phyloP scores from a whole-genome alignment of 2,113 vertebrate genomes.

The Psammodynastes pulverulentus region DNA sequence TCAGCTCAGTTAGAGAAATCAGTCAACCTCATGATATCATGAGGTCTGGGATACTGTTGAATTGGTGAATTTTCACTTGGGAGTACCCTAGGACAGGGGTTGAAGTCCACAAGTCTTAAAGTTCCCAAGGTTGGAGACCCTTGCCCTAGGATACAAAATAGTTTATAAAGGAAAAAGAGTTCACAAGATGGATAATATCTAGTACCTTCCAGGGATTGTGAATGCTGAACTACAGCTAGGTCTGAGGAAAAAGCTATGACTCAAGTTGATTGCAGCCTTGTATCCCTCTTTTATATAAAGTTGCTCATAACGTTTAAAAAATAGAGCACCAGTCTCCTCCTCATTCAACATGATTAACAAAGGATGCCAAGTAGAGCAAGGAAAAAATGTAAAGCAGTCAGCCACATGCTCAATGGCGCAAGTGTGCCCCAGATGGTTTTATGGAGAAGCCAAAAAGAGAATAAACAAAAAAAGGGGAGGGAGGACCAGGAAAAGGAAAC shows the following conservation, averaged over 20 bases:
- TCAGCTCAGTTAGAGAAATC: not conserved
- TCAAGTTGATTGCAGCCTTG: conserved; percentile 18
- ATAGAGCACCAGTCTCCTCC: not conserved
- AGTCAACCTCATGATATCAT: not conserved
- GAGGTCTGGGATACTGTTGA: not conserved
- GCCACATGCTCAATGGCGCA: conserved; percentile 28
- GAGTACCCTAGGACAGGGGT: not conserved
- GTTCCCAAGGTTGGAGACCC: no score
- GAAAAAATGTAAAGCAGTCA: conserved; percentile 35
- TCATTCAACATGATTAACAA: conserved; percentile 46
- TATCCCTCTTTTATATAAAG: conserved; percentile 13
- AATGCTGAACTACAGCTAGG: conserved; percentile 7
- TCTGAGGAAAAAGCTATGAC: not conserved
- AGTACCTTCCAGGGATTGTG: conserved; percentile 28
- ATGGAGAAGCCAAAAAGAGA: conserved; percentile 30
- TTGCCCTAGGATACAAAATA: not conserved
- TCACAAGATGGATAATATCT: conserved; percentile 33
- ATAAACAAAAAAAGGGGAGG: conserved; percentile 24
- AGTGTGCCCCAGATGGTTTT: conserved; percentile 40
- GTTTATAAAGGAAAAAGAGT: not conserved
- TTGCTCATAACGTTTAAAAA: not conserved
- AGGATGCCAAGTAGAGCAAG: conserved; percentile 53
- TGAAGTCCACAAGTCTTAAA: no score
- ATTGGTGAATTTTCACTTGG: not conserved
- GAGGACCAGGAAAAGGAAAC: conserved; percentile 7